Conservation (phyloP, 2,888 invertebrate species). For the Schizotus pectinicornis region DNA sequence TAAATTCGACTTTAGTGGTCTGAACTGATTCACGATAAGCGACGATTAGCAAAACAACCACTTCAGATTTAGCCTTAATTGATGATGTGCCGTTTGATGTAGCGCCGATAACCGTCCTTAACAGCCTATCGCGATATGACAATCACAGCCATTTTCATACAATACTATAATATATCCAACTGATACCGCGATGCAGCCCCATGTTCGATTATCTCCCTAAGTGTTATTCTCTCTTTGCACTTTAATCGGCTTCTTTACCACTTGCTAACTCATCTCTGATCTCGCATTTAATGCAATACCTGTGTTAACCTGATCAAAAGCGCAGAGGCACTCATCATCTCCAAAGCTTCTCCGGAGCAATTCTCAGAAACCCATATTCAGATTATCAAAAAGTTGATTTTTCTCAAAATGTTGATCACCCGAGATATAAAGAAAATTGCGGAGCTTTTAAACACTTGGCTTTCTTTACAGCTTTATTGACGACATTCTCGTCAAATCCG, state of each 20-base stretch:
- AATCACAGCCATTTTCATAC: constrained; percentile 18
- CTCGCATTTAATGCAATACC: no score
- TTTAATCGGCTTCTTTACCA: neutral
- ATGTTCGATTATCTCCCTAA: constrained; percentile 9
- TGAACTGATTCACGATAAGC: constrained; percentile 36
- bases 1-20: constrained; percentile 27
- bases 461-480: no score
- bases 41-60: constrained; percentile 36
- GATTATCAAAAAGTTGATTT: no score
- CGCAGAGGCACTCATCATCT: no score
- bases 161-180: constrained; percentile 6
- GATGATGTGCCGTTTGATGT: constrained; percentile 22
- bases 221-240: constrained; percentile 7
- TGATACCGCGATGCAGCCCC: constrained; percentile 13
- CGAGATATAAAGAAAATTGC: no score
- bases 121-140: constrained; percentile 12
- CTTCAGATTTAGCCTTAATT: constrained; percentile 34
- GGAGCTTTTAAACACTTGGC: no score
- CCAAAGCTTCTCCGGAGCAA: no score
- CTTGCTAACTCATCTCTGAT: neutral
- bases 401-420: no score
- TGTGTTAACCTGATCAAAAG: no score
- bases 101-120: constrained; percentile 24
- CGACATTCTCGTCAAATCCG: no score
- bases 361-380: no score